Base-by-base conservation (phyloP, 2,888 invertebrate species). In the Hyles lineata region DNA sequence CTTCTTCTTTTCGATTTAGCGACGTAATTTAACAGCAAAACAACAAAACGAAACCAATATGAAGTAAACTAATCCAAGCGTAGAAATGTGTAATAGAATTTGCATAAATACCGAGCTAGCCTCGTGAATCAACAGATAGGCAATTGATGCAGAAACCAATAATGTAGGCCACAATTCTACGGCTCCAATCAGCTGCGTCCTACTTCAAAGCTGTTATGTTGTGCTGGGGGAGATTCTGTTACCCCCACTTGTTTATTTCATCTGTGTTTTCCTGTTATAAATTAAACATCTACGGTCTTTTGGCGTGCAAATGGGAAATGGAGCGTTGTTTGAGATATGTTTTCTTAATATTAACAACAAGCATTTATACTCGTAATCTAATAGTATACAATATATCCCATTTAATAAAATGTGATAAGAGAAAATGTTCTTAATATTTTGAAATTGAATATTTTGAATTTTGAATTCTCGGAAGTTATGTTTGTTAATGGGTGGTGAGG, bases 181-280 rank as follows among this genome's bases (percentile, higher is more conserved):
- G 63, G 55, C 25, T 72, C 72, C 67, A 67, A 67, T 67, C 67
- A 72, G 58, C 58, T 63, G 55, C 35, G 43, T 32, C 58, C 67
- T 67, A 72, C 63, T 72, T 72, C 72, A 72, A 72, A 72, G 63
- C 55, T 67, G 23, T 72, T 58, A 55, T 58, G 63, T 32, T 71
- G 71, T 62, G 76, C 78, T 78, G 67, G 67, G 74, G 72, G 63
- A 32, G 70, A 75, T n/a, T 55, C 55, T 55, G 55, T 55, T 55
- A n/a, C 74, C 73, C 76, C 72, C 74, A 17, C 15, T 63, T 63
- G 67, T 67, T 23, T 67, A 50, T 50, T 43, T 67, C 43, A 43
- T 23, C 50, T 67, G 23, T 23, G 50, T 67, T 67, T 67, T 67
- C 50, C 67, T 50, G 67, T 50, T 9, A 43, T 43, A 43, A 43